Conservation (phyloP, 2,888 invertebrate genomes). For the Xestia rhomboidea region DNA sequence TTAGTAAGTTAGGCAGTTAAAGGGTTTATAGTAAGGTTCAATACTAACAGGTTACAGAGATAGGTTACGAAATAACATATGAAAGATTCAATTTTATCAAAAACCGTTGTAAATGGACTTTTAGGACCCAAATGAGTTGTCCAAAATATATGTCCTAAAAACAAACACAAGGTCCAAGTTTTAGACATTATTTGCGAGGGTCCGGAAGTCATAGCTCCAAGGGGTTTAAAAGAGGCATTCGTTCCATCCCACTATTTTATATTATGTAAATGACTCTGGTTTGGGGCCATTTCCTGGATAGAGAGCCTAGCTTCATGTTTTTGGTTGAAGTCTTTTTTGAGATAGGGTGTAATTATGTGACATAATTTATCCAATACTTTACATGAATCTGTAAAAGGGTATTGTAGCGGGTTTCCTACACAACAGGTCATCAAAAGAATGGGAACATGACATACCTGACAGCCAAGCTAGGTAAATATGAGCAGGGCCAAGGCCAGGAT, state of each 20-base stretch:
- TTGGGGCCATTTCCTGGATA: slow-evolving; percentile 24
- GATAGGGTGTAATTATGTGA: neutral
- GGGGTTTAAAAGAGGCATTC: slow-evolving; percentile 50
- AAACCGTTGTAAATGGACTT: neutral
- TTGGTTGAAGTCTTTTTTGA: slow-evolving; percentile 8
- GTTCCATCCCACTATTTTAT: slow-evolving; percentile 58
- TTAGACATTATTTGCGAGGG: slow-evolving; percentile 54
- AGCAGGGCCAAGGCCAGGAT: no score
- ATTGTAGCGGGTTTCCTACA: neutral
- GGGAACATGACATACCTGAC: no score
- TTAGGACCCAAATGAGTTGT: slow-evolving; percentile 28
- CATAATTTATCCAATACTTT: neutral
- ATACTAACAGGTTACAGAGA: neutral
- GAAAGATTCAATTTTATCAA: neutral
- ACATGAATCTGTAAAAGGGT: neutral
- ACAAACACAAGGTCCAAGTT: slow-evolving; percentile 25
- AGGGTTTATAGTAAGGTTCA: neutral
- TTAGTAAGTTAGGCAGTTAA: neutral
- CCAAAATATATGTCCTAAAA: slow-evolving; percentile 42
- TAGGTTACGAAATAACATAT: neutral
- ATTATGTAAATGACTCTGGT: slow-evolving; percentile 55
- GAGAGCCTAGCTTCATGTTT: slow-evolving; percentile 18
- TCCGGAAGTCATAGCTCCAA: slow-evolving; percentile 54
- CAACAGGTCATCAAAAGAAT: no score
- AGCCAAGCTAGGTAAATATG: no score